Base-by-base conservation (phyloP, 2,797 vertebrate species). In the Bufotes viridis region DNA sequence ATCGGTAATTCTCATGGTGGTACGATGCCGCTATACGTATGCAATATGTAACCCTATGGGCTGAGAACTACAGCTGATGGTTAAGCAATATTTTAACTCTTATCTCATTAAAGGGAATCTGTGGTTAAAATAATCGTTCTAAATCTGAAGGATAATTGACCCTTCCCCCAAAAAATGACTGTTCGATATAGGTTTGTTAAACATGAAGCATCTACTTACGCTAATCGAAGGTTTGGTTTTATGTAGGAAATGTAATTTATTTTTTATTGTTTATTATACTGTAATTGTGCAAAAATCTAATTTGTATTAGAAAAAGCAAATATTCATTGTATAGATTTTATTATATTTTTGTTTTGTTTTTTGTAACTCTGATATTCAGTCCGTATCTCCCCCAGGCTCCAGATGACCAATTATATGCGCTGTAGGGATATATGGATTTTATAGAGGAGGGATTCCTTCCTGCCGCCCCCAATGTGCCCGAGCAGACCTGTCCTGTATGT, bases 61-160 rank as follows among this genome's bases (percentile, higher is more conserved):
- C 55, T 49, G 34, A 60, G 26, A 65, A 24, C 49, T 42, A 63
- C 29, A 49, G 29, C 17, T 60, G 18, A 8, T 57, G 13, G 63
- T 63, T 81, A 81, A 81, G 79, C 79, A 63, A 81, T 81, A 81
- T 81, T 81, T 61, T 80, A 34, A 60, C 78, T 34, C 57, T 34
- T 18, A 79, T 34, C 76, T 78, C n/a, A 15, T 57, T 20, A 61
- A 80, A 80, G 78, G 57, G 78, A 61, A 80, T 80, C 13, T 10
- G 11, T 20, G 42, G 42, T 42, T 18, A 70, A 2, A 1, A 10
- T 17, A 74, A 74, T 42, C 7, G 17, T 7, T 18, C 34, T 14
- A 11, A 53, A 53, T 53, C 22, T n/a, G 42, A 76, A 76, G 42
- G 20, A 14, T 76, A 5, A 51, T 2, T n/a, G 18, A 75, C 18